A percentile compares a stretch with the other conserved stretches of the same genome.
Conservation (phyloP, 1,140 invertebrate species). For the Lutraria rhynchaena region DNA sequence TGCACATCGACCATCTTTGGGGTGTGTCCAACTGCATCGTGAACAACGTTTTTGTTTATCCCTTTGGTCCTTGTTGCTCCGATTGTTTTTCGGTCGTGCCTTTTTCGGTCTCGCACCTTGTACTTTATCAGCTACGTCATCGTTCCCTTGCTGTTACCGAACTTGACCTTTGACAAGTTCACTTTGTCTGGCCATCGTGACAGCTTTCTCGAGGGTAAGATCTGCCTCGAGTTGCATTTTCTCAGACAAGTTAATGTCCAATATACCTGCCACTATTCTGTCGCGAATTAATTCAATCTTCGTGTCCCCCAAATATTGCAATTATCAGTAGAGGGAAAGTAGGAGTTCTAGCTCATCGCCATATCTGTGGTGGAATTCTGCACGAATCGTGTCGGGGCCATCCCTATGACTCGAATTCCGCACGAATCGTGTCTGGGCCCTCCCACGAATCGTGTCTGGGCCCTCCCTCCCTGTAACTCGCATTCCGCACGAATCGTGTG, state of each 20-base stretch:
- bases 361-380: no score
- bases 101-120: background rate
- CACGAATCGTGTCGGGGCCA: no score
- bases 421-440: no score
- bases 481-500: no score
- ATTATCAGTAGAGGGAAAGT: no score
- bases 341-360: no score
- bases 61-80: background rate
- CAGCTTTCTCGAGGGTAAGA: background rate
- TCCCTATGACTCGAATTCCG: no score
- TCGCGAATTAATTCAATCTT: background rate
- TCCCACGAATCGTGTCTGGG: no score
- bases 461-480: no score
- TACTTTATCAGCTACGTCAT: background rate
- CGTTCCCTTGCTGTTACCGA: background rate
- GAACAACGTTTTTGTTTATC: background rate
- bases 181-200: background rate
- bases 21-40: background rate
- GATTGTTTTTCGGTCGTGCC: background rate
- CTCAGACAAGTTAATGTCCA: background rate
- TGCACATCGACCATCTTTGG: no score
- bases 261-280: background rate
- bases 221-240: background rate
- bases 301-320: background rate
- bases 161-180: background rate